These are phyloP conservation scores for Cossypha polioptera DNA, from an alignment of 2,797 vertebrate species.

Conservation along the genomic window DNA sequence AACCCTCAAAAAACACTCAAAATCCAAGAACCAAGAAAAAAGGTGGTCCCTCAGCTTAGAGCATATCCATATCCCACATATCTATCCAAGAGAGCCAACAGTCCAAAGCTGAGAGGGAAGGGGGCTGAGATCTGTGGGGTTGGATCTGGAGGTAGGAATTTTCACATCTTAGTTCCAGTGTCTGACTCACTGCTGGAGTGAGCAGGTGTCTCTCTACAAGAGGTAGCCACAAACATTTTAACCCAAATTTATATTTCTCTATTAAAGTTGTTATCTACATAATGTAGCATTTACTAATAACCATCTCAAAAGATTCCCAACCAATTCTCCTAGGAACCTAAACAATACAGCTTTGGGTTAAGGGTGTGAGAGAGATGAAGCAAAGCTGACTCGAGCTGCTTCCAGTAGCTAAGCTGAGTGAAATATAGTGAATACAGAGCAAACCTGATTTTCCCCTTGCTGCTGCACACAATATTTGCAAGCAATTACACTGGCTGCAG, in stretches of 20 bases:
- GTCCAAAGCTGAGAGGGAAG: background rate
- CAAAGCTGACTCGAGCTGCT: constrained; percentile 28
- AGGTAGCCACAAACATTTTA: background rate
- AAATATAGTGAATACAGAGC: background rate
- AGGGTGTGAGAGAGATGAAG: background rate
- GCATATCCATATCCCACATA: background rate
- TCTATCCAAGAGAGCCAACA: background rate
- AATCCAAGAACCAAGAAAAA: background rate
- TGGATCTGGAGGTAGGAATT: background rate
- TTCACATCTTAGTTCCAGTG: background rate
- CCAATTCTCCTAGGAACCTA: background rate
- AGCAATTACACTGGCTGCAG: background rate
- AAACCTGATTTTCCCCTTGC: background rate
- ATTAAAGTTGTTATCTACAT: background rate
- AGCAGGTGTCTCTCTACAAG: background rate
- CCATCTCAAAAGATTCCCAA: background rate
- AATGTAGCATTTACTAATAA: background rate
- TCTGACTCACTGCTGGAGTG: background rate
- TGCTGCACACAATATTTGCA: background rate
- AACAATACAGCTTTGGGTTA: constrained; percentile 4
- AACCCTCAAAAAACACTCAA: background rate
- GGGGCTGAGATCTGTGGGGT: background rate
- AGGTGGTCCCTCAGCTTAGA: background rate
- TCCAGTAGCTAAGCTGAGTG: background rate
- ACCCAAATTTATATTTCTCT: constrained; percentile 1